These are phyloP conservation scores for Lindbergichthys nudifrons DNA, from an alignment of 2,797 vertebrate genomes.

Conservation along the genomic window DNA sequence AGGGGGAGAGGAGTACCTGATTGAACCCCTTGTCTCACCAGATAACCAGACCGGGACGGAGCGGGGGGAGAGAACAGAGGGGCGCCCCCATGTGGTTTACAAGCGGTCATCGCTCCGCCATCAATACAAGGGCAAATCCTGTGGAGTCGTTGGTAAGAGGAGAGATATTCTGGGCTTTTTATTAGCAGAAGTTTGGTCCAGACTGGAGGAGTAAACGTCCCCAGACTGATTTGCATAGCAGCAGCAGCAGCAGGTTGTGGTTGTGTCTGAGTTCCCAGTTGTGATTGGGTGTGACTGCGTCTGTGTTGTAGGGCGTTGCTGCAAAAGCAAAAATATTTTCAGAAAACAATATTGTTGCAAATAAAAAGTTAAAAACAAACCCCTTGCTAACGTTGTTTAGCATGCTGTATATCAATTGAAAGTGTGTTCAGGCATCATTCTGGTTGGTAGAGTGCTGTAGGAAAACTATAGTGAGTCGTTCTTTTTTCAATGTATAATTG, in stretches of 20 bases:
- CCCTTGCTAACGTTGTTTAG: background rate
- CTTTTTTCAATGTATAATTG: background rate
- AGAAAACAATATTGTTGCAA: conserved; percentile 43
- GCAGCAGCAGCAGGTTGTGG: conserved; percentile 50
- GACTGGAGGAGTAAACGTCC: conserved; percentile 27
- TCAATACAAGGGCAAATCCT: conserved; percentile 96
- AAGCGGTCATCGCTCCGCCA: conserved; percentile 96
- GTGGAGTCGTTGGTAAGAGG: conserved; percentile 94
- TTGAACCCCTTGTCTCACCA: conserved; percentile 91
- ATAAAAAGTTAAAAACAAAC: conserved; percentile 29
- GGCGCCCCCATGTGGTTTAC: conserved; percentile 96
- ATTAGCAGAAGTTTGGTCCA: conserved; percentile 24
- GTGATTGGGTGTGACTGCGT: conserved; percentile 57
- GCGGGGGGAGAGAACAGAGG: conserved; percentile 83
- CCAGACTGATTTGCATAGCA: conserved; percentile 25
- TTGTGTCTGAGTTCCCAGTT: conserved; percentile 44
- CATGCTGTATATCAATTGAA: background rate
- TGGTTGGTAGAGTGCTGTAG: background rate
- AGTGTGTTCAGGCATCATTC: conserved; percentile 5
- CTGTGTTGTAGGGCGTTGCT: conserved; percentile 55
- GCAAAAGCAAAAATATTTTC: conserved; percentile 48
- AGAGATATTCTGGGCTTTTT: conserved; percentile 41
- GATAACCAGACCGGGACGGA: conserved; percentile 82
- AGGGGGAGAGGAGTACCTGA: conserved; percentile 96
- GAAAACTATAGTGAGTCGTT: background rate